These are phyloP conservation scores for Acanthococcus lagerstroemiae DNA, from an alignment of 2,888 invertebrate genomes.

Conservation along the genomic window DNA sequence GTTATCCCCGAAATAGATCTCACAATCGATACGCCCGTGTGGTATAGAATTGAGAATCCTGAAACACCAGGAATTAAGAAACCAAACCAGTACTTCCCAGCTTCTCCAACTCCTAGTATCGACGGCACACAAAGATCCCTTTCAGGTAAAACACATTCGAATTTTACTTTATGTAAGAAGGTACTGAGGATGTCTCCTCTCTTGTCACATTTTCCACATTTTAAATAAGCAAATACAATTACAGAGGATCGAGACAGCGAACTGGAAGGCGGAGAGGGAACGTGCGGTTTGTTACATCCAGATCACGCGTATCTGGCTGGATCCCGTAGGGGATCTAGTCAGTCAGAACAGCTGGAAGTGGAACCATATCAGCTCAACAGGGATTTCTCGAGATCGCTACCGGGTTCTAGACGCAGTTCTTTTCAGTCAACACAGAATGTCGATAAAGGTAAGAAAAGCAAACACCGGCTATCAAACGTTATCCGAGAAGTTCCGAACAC, in stretches of 20 bases:
- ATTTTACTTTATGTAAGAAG: no score
- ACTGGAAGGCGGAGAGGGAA: constrained; percentile 52
- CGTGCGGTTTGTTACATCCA: constrained; percentile 61
- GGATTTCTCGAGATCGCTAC: constrained; percentile 75
- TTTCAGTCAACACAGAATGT: constrained; percentile 50
- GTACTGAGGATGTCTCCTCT: neutral
- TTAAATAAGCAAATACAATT: neutral
- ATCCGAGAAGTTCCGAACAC: neutral
- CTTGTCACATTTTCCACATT: neutral
- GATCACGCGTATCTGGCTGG: constrained; percentile 70
- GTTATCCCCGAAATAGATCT: constrained; percentile 25
- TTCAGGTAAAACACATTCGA: constrained; percentile 9
- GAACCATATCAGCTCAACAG: constrained; percentile 70
- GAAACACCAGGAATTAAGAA: constrained; percentile 54
- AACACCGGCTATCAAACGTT: no score
- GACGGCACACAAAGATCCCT: constrained; percentile 25
- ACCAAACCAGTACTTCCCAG: constrained; percentile 42
- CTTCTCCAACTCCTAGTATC: constrained; percentile 21
- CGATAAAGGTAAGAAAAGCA: constrained; percentile 35
- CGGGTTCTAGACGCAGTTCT: constrained; percentile 73
- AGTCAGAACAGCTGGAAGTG: constrained; percentile 75
- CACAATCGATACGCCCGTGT: constrained; percentile 62
- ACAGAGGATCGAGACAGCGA: constrained; percentile 63
- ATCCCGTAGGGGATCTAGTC: constrained; percentile 76
- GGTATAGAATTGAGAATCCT: constrained; percentile 80